Conservation (phyloP, 2,113 vertebrate species). For the Ammodytes marinus region DNA sequence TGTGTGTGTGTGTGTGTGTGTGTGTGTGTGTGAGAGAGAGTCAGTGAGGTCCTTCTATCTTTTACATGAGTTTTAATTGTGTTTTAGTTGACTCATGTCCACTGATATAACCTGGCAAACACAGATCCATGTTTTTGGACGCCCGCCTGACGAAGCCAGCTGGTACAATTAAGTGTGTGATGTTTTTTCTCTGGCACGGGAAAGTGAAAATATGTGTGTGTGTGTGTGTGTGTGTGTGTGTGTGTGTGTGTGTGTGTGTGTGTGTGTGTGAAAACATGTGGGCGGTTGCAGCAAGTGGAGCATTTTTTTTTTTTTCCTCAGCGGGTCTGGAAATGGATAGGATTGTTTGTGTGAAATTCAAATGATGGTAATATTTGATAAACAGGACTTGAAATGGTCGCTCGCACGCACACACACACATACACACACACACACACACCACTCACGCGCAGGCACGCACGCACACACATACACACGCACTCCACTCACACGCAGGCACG, state of each 20-base stretch:
- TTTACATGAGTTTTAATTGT: slow-evolving; percentile 32
- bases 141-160: slow-evolving; percentile 72
- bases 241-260: slow-evolving; percentile 71
- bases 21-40: slow-evolving; percentile 3
- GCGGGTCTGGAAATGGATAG: slow-evolving; percentile 59
- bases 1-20: no score
- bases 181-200: slow-evolving; percentile 65
- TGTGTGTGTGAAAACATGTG: slow-evolving; percentile 60
- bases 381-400: slow-evolving; percentile 39
- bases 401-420: no score
- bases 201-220: slow-evolving; percentile 63
- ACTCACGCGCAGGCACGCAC: no score
- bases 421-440: no score
- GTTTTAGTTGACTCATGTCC: slow-evolving; percentile 67
- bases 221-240: slow-evolving; percentile 66
- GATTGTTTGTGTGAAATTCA: slow-evolving; percentile 61
- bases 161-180: slow-evolving; percentile 71
- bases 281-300: slow-evolving; percentile 58
- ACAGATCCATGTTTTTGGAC: slow-evolving; percentile 70
- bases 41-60: slow-evolving; percentile 22
- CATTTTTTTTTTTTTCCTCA: slow-evolving; percentile 23
- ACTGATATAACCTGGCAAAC: slow-evolving; percentile 70
- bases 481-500: no score
- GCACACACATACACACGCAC: no score
- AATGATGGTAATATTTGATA: slow-evolving; percentile 57